Evolutionary conservation across 1,140 invertebrate genomes (phyloP).

Genomic region (Melipona quadrifasciata): DNA sequence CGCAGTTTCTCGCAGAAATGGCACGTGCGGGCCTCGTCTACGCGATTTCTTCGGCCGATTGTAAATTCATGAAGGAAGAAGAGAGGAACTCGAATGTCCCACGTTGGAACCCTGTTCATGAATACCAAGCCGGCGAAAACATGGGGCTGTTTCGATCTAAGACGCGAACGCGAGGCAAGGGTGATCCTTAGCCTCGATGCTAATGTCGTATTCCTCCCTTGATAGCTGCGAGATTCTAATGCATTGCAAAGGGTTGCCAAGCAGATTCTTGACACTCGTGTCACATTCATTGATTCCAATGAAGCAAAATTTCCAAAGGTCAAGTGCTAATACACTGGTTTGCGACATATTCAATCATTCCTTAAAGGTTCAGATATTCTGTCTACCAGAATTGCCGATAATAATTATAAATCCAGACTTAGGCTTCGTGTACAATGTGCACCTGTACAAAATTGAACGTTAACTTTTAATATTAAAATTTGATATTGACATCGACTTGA

Average conservation of each 20-base stretch:
- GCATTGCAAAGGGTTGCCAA: conserved; percentile 62
- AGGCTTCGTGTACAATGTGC: no score
- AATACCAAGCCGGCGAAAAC: conserved; percentile 72
- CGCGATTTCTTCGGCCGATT: conserved; percentile 61
- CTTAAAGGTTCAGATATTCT: not conserved
- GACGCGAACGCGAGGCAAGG: conserved; percentile 53
- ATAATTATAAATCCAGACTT: no score
- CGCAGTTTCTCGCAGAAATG: not conserved
- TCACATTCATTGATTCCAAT: conserved; percentile 51
- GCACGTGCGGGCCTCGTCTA: conserved; percentile 18
- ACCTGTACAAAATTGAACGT: no score
- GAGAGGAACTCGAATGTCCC: conserved; percentile 56
- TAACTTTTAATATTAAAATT: no score
- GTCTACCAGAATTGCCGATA: no score
- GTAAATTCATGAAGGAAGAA: conserved; percentile 73
- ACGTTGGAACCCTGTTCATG: conserved; percentile 62
- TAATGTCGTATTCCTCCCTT: conserved; percentile 61
- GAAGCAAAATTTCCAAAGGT: not conserved
- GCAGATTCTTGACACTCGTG: conserved; percentile 33
- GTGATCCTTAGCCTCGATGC: conserved; percentile 60
- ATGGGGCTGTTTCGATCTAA: conserved; percentile 72
- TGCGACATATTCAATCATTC: rapidly evolving
- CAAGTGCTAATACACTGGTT: not conserved
- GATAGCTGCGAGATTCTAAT: conserved; percentile 34
- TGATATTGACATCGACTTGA: no score